These are phyloP conservation scores for Dione vanillae DNA, from an alignment of 2,888 invertebrate genomes.

Conservation along the genomic window DNA sequence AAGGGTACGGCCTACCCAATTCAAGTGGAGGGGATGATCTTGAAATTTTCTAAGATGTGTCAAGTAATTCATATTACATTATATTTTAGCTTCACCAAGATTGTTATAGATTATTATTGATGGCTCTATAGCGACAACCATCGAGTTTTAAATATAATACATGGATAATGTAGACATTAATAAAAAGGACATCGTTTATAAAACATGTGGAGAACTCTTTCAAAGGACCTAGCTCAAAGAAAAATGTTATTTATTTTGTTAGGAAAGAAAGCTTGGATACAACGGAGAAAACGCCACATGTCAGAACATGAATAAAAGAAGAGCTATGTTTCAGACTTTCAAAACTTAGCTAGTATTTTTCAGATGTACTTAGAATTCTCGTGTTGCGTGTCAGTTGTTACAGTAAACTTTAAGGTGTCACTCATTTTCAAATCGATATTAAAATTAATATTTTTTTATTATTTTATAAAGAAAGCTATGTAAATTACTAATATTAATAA, in stretches of 20 bases:
- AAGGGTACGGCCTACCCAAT: slow-evolving; percentile 79
- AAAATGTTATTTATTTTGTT: slow-evolving; percentile 83
- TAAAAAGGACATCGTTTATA: slow-evolving; percentile 71
- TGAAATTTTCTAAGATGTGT: slow-evolving; percentile 67
- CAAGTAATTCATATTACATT: slow-evolving; percentile 44
- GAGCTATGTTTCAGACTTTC: slow-evolving; percentile 81
- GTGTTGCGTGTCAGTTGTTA: slow-evolving; percentile 51
- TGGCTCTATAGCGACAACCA: slow-evolving; percentile 37
- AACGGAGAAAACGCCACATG: slow-evolving; percentile 78
- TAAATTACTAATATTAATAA: no score
- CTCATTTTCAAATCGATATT: neutral
- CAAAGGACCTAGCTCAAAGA: slow-evolving; percentile 81
- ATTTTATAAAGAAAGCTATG: no score
- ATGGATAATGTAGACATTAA: slow-evolving; percentile 33
- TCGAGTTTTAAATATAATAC: slow-evolving; percentile 1
- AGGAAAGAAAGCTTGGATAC: slow-evolving; percentile 80
- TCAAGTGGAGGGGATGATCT: slow-evolving; percentile 77
- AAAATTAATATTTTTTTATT: no score
- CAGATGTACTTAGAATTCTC: slow-evolving; percentile 68
- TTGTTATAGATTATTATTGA: no score
- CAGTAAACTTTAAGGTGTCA: slow-evolving; percentile 19
- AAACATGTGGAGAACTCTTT: slow-evolving; percentile 76
- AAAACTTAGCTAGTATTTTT: slow-evolving; percentile 77
- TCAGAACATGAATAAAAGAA: slow-evolving; percentile 82
- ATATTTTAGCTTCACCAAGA: slow-evolving; percentile 23